Conservation (phyloP, 2,888 invertebrate species). For the Gandaritis pyraliata region DNA sequence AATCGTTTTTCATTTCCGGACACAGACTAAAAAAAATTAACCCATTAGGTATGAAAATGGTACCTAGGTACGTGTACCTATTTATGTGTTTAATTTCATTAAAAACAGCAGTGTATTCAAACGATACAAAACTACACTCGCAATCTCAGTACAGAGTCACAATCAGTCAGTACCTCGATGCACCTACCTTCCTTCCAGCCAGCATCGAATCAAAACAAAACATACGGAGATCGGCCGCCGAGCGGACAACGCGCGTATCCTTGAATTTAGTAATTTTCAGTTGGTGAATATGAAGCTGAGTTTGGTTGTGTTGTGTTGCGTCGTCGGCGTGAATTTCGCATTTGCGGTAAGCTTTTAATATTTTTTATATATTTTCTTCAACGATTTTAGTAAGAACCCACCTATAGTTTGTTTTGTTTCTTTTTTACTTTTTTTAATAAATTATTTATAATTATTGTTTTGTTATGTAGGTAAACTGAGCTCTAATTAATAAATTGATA, state of each 20-base stretch:
- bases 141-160: background rate
- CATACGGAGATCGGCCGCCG: constrained; percentile 30
- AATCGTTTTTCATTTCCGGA: too few relatives aligned
- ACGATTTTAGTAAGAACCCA: background rate
- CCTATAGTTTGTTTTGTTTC: too few relatives aligned
- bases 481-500: constrained; percentile 1
- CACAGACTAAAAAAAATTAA: too few relatives aligned
- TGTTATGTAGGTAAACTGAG: background rate
- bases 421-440: too few relatives aligned
- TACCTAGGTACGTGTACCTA: too few relatives aligned
- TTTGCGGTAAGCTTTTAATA: constrained; percentile 48
- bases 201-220: constrained; percentile 18
- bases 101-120: constrained; percentile 7
- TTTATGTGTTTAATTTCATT: too few relatives aligned
- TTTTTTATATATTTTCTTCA: too few relatives aligned
- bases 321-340: constrained; percentile 49
- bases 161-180: background rate
- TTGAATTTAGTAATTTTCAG: constrained; percentile 13
- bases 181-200: background rate
- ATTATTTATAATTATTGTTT: background rate
- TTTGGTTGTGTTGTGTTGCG: constrained; percentile 46
- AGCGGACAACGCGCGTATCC: constrained; percentile 20
- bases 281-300: constrained; percentile 47
- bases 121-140: constrained; percentile 2
- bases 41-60: too few relatives aligned